Evolutionary conservation across 1,140 invertebrate genomes (phyloP).

Genomic region (Sesamia nonagrioides): DNA sequence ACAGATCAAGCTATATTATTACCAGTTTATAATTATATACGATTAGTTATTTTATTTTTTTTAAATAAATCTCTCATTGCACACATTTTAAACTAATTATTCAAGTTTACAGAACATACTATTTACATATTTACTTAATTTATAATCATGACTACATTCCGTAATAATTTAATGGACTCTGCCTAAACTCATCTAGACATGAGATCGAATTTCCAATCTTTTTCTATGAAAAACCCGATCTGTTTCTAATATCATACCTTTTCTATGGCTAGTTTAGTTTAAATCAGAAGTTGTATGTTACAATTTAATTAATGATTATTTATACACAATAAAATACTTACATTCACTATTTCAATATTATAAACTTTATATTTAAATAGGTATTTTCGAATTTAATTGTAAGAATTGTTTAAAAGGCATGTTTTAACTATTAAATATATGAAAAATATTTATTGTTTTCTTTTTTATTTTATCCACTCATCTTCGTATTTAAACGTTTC

Average conservation of each 20-base stretch:
- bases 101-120: background rate
- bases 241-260: no score
- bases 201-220: no score
- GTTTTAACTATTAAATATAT: conserved; percentile 11
- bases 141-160: conserved; percentile 5
- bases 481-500: no score
- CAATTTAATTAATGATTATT: background rate
- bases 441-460: background rate
- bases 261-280: background rate
- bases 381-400: conserved; percentile 39
- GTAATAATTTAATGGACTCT: background rate
- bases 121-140: background rate
- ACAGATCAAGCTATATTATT: background rate
- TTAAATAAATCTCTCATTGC: background rate
- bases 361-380: conserved; percentile 16
- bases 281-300: background rate
- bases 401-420: conserved; percentile 8
- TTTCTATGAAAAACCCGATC: no score
- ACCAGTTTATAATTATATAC: conserved; percentile 12
- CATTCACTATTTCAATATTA: conserved; percentile 4
- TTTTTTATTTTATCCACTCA: background rate
- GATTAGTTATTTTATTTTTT: conserved; percentile 1
- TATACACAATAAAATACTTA: conserved; percentile 16
- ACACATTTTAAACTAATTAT: conserved; percentile 9
- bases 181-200: background rate